Evolutionary conservation across 2,888 invertebrate genomes (phyloP).

Genomic region (Cyclophora albipunctata): DNA sequence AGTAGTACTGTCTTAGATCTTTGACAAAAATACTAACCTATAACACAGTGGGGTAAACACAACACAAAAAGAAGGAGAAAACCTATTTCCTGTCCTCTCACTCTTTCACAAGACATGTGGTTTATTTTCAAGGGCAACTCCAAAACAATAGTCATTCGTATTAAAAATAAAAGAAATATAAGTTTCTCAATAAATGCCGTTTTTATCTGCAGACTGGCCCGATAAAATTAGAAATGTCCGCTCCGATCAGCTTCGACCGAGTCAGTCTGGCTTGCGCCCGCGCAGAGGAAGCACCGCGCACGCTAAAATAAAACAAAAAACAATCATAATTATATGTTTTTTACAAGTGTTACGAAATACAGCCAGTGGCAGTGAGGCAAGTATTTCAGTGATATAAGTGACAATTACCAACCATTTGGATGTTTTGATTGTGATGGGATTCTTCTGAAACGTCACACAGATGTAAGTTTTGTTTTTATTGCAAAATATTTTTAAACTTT

Average conservation of each 20-base stretch:
- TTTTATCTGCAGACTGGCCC: constrained; percentile 71
- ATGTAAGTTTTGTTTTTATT: constrained; percentile 15
- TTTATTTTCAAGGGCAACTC: constrained; percentile 1
- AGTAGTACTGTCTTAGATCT: too few relatives aligned
- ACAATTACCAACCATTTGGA: constrained; percentile 10
- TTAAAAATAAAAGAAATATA: constrained; percentile 33
- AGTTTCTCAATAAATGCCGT: constrained; percentile 61
- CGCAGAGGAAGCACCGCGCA: constrained; percentile 31
- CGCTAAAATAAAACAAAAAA: constrained; percentile 23
- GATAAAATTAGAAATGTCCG: constrained; percentile 66
- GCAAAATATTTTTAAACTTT: constrained; percentile 11
- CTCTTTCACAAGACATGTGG: too few relatives aligned
- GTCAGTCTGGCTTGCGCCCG: constrained; percentile 26
- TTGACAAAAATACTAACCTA: too few relatives aligned
- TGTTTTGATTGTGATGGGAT: constrained; percentile 20
- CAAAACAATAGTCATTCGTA: constrained; percentile 5
- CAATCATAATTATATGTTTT: constrained; percentile 32
- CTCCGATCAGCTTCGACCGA: constrained; percentile 4
- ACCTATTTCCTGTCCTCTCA: too few relatives aligned
- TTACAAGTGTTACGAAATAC: constrained; percentile 26
- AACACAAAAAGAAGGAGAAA: too few relatives aligned
- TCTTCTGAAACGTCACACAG: constrained; percentile 9
- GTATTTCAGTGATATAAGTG: constrained; percentile 36
- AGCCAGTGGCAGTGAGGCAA: constrained; percentile 13
- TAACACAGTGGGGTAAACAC: too few relatives aligned